Evolutionary conservation across 2,888 invertebrate species (phyloP).

Genomic region (Bedellia somnulentella): DNA sequence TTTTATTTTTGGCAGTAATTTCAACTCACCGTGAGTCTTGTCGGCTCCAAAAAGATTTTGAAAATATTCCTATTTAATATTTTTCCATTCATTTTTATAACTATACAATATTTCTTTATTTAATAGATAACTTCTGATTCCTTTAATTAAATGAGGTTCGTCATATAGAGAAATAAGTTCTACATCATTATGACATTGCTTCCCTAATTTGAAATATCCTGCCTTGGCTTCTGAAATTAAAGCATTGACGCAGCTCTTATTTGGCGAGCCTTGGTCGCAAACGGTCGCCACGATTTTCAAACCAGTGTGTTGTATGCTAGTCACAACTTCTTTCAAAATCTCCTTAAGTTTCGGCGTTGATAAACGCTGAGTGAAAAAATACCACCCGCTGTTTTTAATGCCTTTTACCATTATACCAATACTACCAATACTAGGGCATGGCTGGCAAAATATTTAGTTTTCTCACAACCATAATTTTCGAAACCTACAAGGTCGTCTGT

Average conservation of each 20-base stretch:
- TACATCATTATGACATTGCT: conserved; percentile 10
- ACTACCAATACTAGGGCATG: conserved; percentile 14
- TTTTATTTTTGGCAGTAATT: conserved; percentile 3
- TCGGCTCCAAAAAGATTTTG: conserved; percentile 9
- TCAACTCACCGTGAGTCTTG: conserved; percentile 1
- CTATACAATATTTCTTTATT: conserved; percentile 12
- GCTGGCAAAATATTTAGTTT: no score
- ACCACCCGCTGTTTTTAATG: conserved; percentile 13
- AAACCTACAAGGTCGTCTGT: conserved; percentile 11
- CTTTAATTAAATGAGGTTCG: background rate
- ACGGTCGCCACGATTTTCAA: conserved; percentile 9
- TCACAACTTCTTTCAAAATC: conserved; percentile 10
- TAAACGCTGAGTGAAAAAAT: conserved; percentile 13
- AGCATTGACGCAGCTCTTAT: conserved; percentile 13
- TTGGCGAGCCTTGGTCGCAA: conserved; percentile 15
- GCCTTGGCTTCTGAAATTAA: conserved; percentile 11
- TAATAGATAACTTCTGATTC: background rate
- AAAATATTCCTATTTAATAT: conserved; percentile 14
- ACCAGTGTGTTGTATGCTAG: conserved; percentile 2
- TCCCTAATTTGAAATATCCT: conserved; percentile 8
- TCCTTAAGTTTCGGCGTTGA: conserved; percentile 12
- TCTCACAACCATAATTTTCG: conserved; percentile 2
- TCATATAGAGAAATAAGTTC: conserved; percentile 11
- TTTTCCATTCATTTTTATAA: conserved; percentile 9
- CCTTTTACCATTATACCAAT: conserved; percentile 16